Evolutionary conservation across 2,888 invertebrate genomes (phyloP), one percentile per base, ranked within the genome.

Genomic region (Parnassius smintheus): DNA sequence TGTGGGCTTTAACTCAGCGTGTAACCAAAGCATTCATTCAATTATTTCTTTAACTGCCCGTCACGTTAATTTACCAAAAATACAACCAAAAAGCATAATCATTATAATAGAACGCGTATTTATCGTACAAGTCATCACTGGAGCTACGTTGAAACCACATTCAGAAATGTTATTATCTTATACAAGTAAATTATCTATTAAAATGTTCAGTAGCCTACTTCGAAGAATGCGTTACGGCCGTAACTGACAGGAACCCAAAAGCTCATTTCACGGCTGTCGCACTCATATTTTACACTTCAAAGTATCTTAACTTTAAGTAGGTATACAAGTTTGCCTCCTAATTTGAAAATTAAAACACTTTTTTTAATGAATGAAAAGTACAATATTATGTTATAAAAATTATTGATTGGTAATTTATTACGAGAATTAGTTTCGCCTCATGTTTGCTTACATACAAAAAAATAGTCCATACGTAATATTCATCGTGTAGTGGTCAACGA

Each of bases 231-330:
- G 75, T 72, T 75, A 72, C 75, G 77, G 77, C 77, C 70, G 68
- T 67, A 67, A 72, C 74, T 76, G 78, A 77, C 76, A 75, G 78
- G 72, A 78, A 78, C 75, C 77, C 76, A 78, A 77, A 78, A 86
- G 83, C 82, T 87, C 82, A 88, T 89, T 88, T 88, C 84, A 86
- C 86, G 83, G 80, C 80, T 76, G 77, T 78, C 81, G 86, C 86
- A 80, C 81, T 82, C 85, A 83, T 82, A 86, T 86, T 86, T 85
- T 82, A 84, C 82, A 83, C 81, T 78, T 82, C 79, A 78, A 83
- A 86, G 87, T 81, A 77, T 75, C 77, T 76, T 77, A 77, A 77
- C 74, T 74, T 73, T 66, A 68, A 64, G 65, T 63, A 68, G 61
- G 61, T 60, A 59, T 56, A 59, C 49, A 59, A 67, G 62, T 63